Evolutionary conservation across 2,797 vertebrate genomes (phyloP), one percentile per base, ranked within the genome.

Genomic region (Sphenopsis melanotis): DNA sequence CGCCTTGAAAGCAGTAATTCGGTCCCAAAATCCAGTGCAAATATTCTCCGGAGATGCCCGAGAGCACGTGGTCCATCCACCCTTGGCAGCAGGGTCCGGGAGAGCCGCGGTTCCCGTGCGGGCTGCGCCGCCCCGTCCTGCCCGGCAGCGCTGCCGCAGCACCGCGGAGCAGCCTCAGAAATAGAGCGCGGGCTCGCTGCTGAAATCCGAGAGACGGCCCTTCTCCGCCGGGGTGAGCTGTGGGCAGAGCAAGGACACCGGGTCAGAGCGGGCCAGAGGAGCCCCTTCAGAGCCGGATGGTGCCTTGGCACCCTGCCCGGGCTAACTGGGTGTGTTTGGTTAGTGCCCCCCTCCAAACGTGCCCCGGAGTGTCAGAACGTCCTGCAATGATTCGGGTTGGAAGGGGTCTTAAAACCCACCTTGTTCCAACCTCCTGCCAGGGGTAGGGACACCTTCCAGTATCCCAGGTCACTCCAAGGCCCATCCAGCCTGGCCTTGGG

Each of bases 141-240:
- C 78, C 95, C 86, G 44, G 95, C 87, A 88, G 92, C 95, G 92
- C 92, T 86, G 91, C 85, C 81, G 87, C 74, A 80, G 77, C 47
- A 8, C 50, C 22, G 52, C 16, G 3, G 50, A 50, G 32, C 59
- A 22, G 78, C 57, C 30, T 99, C 98, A 99, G 98, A 99, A 99
- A 92, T 99, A 99, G 36, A 99, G 99, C 22, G 99, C 99, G 2
- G 99, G 99, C 94, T 99, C 99, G 11, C 99, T 99, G 97, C 99
- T 99, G 98, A 99, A 99, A 98, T 99, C 99, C 0, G 99, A 98
- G 82, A 99, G 98, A 20, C 98, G 98, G 7, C 98, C 97, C 97
- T 98, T 98, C 93, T 99, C 98, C 5, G 99, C 99, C 2, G 99
- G 99, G 1, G 99, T 99, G 94, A 99, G 98, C 99, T 99, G 97